Evolutionary conservation across 2,113 vertebrate genomes (phyloP).

Genomic region (Caranx ignobilis): DNA sequence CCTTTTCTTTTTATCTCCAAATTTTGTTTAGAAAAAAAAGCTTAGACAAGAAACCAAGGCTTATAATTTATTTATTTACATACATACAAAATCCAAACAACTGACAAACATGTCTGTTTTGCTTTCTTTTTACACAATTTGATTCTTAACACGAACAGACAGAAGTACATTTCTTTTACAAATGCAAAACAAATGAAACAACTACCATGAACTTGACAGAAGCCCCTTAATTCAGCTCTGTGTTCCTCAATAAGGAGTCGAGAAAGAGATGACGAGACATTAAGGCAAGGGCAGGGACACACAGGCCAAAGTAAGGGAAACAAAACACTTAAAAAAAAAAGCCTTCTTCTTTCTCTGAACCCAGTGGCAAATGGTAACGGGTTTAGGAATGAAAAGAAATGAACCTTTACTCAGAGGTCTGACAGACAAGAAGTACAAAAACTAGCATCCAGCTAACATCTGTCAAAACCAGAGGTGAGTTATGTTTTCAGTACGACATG

Average conservation of each 20-base stretch:
- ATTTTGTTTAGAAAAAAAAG: not conserved
- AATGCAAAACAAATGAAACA: conserved; percentile 66
- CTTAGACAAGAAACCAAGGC: conserved; percentile 62
- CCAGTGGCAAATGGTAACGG: not conserved
- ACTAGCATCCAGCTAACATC: conserved; percentile 34
- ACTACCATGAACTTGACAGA: conserved; percentile 64
- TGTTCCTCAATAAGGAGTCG: conserved; percentile 64
- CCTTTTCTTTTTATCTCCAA: no score
- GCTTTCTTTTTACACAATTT: conserved; percentile 75
- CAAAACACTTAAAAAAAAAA: conserved; percentile 23
- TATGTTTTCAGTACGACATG: conserved; percentile 9
- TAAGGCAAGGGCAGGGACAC: conserved; percentile 74
- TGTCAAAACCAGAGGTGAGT: conserved; percentile 9
- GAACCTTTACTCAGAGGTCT: not conserved
- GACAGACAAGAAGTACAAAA: conserved; percentile 40
- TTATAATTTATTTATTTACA: conserved; percentile 87
- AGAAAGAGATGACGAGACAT: conserved; percentile 66
- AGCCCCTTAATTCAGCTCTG: conserved; percentile 67
- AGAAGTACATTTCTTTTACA: conserved; percentile 77
- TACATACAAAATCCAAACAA: conserved; percentile 86
- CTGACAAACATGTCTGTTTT: conserved; percentile 80
- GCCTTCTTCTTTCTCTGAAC: conserved; percentile 20
- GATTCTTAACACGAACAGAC: conserved; percentile 78
- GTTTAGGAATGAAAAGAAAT: conserved; percentile 9
- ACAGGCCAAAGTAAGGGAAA: conserved; percentile 55